phyloP scores from a whole-genome alignment of 2,888 invertebrate species.

The Rhimphoctona megacephalus region DNA sequence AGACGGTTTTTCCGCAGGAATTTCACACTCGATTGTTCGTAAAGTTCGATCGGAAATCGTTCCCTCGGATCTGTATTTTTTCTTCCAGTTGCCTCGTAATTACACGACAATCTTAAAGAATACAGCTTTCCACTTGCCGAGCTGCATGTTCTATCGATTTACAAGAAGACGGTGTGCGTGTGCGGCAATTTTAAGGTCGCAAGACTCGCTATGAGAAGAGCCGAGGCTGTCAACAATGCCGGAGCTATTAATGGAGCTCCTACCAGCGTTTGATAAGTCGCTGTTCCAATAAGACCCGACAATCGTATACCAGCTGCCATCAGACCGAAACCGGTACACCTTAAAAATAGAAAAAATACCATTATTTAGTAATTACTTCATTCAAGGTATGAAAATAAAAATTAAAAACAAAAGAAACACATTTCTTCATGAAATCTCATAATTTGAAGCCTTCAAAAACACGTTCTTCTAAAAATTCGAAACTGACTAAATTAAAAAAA shows the following conservation, averaged over 20 bases:
- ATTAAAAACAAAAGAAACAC: slow-evolving; percentile 7
- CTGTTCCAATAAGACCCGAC: slow-evolving; percentile 84
- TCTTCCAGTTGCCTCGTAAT: slow-evolving; percentile 1
- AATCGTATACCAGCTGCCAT: slow-evolving; percentile 84
- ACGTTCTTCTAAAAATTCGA: too few relatives aligned
- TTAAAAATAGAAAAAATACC: slow-evolving; percentile 69
- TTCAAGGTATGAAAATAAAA: slow-evolving; percentile 37
- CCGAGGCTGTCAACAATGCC: slow-evolving; percentile 84
- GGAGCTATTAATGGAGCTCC: slow-evolving; percentile 83
- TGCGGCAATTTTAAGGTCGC: slow-evolving; percentile 84
- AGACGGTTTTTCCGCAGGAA: not conserved
- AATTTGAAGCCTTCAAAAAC: too few relatives aligned
- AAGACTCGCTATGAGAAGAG: slow-evolving; percentile 83
- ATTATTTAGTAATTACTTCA: not conserved
- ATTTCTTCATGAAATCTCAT: not conserved
- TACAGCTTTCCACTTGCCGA: not conserved
- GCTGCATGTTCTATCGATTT: slow-evolving; percentile 63
- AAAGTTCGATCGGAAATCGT: not conserved
- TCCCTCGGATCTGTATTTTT: not conserved
- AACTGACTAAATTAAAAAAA: too few relatives aligned
- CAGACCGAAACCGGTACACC: slow-evolving; percentile 85
- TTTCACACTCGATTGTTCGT: slow-evolving; percentile 5
- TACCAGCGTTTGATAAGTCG: slow-evolving; percentile 84
- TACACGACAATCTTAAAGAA: not conserved
- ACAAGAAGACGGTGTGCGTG: slow-evolving; percentile 84